These are phyloP conservation scores for Chionoecetes opilio DNA, from an alignment of 1,140 invertebrate species.

Conservation along the genomic window DNA sequence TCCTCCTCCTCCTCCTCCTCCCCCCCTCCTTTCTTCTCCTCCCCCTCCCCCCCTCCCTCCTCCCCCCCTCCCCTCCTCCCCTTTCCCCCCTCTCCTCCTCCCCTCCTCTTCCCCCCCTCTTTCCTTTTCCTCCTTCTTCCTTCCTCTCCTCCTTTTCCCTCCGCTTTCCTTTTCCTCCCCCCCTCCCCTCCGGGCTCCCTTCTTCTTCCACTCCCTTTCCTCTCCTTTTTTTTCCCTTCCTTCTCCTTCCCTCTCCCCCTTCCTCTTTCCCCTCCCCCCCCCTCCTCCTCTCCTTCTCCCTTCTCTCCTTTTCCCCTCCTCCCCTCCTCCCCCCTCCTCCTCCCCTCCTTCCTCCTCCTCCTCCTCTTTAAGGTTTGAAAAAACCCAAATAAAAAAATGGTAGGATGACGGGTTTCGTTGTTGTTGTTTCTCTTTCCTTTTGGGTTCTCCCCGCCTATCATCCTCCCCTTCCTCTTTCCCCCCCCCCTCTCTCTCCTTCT, in stretches of 20 bases:
- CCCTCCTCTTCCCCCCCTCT: not conserved
- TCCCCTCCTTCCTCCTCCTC: not conserved
- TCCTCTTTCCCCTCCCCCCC: not conserved
- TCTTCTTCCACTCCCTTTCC: constrained; percentile 32
- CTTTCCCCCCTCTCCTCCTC: not conserved
- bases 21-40: not conserved
- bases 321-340: not conserved
- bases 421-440: no score
- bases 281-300: no score
- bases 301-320: not conserved
- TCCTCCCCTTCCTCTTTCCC: no score
- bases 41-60: not conserved
- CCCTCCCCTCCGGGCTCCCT: no score
- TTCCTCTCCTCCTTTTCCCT: no score
- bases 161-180: no score
- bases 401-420: not conserved
- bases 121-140: not conserved
- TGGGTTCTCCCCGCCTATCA: no score
- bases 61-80: not conserved
- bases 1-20: not conserved
- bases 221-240: not conserved
- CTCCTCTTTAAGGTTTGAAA: not conserved
- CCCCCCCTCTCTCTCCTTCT: no score
- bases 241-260: not conserved
- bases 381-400: not conserved